Base-by-base conservation (phyloP, 2,888 invertebrate species). In the Tetragonula carbonaria region DNA sequence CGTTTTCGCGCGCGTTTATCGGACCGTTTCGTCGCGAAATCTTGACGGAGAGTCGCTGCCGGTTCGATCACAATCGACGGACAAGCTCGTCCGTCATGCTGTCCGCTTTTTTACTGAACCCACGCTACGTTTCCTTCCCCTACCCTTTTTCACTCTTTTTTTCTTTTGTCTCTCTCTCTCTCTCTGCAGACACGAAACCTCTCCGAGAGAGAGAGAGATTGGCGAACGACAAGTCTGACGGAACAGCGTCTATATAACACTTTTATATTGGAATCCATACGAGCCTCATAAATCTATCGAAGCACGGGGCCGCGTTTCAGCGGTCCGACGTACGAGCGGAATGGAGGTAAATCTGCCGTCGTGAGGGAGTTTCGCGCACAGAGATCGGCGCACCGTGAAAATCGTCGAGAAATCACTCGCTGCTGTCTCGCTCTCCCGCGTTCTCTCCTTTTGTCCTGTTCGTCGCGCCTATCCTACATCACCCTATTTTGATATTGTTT, bases 271-370 rank as follows among this genome's bases (percentile, higher is more conserved):
- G 86, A 92, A 90, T 91, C 90, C 86, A 86, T 86, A 90, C 87
- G 86, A 74, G 88, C 78, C 90, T 87, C 87, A 91, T 93, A 93
- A 93, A 93, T 93, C 92, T 91, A 92, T 93, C 93, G 91, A 71
- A 63, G 45, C 45, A 45, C 78, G 65, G 68, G 70, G 74, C 70
- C 63, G 71, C 78, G 74, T 79, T 79, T 80, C 81, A 72, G 65
- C 86, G 80, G 74, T 72, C 67, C 76, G 45, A 76, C 78, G 72
- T 78, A 76, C 80, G 70, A 76, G 75, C 76, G 80, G 80, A 62
- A 75, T 67, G 74, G 81, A 86, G 80, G 80, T 87, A 80, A 87
- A 86, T 88, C 86, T 77, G 74, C 28, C 78, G 74, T 67, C 80
- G 81, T 45, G 81, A 78, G 84, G 72, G 66, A 63, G 74, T 59